Base-by-base conservation (phyloP, 2,113 vertebrate species). In the Amblyopsis rosae region DNA sequence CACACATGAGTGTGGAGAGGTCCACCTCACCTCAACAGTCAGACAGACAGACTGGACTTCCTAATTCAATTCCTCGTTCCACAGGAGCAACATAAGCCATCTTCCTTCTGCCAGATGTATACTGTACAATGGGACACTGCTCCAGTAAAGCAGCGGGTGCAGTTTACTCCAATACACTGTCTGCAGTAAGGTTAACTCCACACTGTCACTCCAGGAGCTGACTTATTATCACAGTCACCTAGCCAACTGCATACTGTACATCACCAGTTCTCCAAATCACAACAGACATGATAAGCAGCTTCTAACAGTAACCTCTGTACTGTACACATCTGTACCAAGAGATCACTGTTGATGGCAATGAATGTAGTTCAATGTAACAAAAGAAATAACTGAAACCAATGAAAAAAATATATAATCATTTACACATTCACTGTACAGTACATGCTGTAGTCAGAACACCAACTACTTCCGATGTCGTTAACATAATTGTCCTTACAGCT, bases 51-150 rank as follows among this genome's bases (percentile, higher is more conserved):
- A 74, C 64, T 61, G 68, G 10, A 65, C 57, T 35, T 19, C 68
- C 61, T 75, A 76, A 86, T 86, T 69, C 83, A 72, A 82, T 72
- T 69, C 81, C 56, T 62, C n/a, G 61, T 69, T 76, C 77, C 76
- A 48, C 1, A 49, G 73, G 81, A 61, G 41, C 59, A 53, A 68
- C 60, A 59, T 83, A 71, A 75, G 75, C 41, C 53, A 65, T 84
- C 70, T 70, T 72, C 79, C 69, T 67, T 73, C 58, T 58, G 62
- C 73, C 87, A 90, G 86, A 90, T 88, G 86, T 80, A 72, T 67
- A 69, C 70, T 26, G 26, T 26, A 26, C 26, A 26, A 26, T 26
- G 79, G 79, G 77, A 87, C 86, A 67, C 41, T 63, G 68, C 26
- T 59, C 33, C 32, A 26, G 11, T 15, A 11, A 12, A 11, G 13